Evolutionary conservation across 2,797 vertebrate species (phyloP).

Genomic region (Phoeniculus purpureus): DNA sequence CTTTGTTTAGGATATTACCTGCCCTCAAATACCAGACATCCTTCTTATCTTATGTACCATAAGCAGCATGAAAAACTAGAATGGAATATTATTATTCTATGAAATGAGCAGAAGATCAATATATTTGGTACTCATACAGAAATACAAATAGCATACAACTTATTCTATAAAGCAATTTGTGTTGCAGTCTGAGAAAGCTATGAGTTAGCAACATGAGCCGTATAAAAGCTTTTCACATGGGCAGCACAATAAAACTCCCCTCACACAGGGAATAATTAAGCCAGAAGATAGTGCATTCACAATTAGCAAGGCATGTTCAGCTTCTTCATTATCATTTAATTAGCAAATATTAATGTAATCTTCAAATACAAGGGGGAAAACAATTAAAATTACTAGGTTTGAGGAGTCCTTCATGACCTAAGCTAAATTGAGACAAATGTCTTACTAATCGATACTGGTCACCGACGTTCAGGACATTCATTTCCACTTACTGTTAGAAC

Average conservation of each 20-base stretch:
- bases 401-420: slow-evolving; percentile 28
- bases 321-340: slow-evolving; percentile 44
- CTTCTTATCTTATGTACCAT: not conserved
- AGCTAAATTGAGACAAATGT: slow-evolving; percentile 39
- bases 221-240: not conserved
- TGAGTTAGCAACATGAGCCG: not conserved
- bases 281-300: slow-evolving; percentile 1
- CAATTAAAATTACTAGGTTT: slow-evolving; percentile 26
- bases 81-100: not conserved
- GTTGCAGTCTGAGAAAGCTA: not conserved
- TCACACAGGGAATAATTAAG: not conserved
- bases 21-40: not conserved
- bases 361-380: slow-evolving; percentile 22
- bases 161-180: not conserved
- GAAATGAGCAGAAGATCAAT: not conserved
- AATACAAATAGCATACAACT: not conserved
- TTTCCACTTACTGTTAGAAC: slow-evolving; percentile 39
- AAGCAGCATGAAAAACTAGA: not conserved
- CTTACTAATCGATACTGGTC: not conserved
- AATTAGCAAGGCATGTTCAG: slow-evolving; percentile 3
- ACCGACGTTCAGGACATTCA: slow-evolving; percentile 9
- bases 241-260: not conserved
- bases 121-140: not conserved
- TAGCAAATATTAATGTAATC: slow-evolving; percentile 54
- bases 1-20: not conserved